Percentiles rank a stretch among this genome's conserved stretches.
phyloP scores from a whole-genome alignment of 2,797 vertebrate species.

The Clarias laeviceps region DNA sequence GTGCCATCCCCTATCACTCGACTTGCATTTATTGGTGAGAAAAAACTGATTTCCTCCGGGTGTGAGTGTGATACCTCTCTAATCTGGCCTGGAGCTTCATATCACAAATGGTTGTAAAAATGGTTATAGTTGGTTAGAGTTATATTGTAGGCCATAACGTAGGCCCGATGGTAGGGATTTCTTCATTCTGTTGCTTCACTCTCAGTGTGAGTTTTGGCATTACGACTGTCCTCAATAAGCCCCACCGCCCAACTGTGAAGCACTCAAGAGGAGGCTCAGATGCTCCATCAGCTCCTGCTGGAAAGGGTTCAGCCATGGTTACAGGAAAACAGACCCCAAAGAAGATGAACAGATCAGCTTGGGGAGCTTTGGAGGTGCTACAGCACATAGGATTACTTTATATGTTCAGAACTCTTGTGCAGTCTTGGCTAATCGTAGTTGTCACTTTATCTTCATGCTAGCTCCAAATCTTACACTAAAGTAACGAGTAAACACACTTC shows the following conservation, averaged over 20 bases:
- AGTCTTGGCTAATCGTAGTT: background rate
- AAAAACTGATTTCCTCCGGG: background rate
- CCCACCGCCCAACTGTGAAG: slow-evolving; percentile 20
- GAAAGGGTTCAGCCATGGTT: slow-evolving; percentile 61
- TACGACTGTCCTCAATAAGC: background rate
- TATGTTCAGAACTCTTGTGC: background rate
- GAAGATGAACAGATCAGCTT: background rate
- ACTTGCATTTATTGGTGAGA: background rate
- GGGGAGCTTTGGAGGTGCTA: background rate
- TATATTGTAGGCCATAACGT: background rate
- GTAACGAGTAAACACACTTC: slow-evolving; percentile 32
- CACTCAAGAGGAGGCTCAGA: slow-evolving; percentile 11
- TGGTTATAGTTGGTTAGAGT: background rate
- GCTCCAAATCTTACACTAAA: slow-evolving; percentile 51
- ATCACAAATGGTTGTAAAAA: background rate
- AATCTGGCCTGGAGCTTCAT: background rate
- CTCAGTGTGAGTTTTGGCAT: slow-evolving; percentile 8
- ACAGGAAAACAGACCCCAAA: background rate
- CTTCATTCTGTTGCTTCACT: background rate
- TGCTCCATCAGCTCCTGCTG: slow-evolving; percentile 61
- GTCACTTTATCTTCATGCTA: slow-evolving; percentile 65
- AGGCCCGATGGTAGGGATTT: background rate
- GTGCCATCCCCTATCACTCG: slow-evolving; percentile 1
- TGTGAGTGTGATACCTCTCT: slow-evolving; percentile 7
- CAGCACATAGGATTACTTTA: background rate